Conservation (phyloP, 1,140 invertebrate genomes). For the Venturia canescens region DNA sequence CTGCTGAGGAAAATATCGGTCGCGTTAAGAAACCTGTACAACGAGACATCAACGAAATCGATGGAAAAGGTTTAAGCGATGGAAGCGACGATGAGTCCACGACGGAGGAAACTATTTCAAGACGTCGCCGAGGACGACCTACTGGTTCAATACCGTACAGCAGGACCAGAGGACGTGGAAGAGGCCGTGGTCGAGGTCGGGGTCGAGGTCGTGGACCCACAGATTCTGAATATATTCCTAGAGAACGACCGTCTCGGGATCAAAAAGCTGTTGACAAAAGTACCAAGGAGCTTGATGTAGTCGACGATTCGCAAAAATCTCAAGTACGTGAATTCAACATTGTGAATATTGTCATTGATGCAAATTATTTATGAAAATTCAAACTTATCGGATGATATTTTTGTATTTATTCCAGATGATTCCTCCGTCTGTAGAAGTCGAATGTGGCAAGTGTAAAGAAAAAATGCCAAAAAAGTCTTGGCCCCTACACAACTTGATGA, state of each 20-base stretch:
- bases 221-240: constrained; percentile 33
- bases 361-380: neutral
- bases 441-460: constrained; percentile 66
- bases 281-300: constrained; percentile 17
- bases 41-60: constrained; percentile 31
- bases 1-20: neutral
- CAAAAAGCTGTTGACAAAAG: neutral
- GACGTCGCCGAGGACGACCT: constrained; percentile 45
- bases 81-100: constrained; percentile 16
- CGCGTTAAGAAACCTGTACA: constrained; percentile 2
- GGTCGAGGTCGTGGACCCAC: constrained; percentile 18
- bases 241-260: neutral
- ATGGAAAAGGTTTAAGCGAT: constrained; percentile 44
- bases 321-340: neutral
- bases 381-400: too few relatives aligned
- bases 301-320: neutral
- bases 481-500: constrained; percentile 72
- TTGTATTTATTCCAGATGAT: neutral
- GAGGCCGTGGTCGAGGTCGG: constrained; percentile 17
- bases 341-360: neutral
- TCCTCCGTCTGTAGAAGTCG: constrained; percentile 37
- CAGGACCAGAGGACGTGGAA: constrained; percentile 8
- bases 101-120: constrained; percentile 9
- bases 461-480: constrained; percentile 68
- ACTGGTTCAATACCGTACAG: constrained; percentile 5